Evolutionary conservation across 2,113 vertebrate genomes (phyloP).

Genomic region (Mirounga angustirostris): DNA sequence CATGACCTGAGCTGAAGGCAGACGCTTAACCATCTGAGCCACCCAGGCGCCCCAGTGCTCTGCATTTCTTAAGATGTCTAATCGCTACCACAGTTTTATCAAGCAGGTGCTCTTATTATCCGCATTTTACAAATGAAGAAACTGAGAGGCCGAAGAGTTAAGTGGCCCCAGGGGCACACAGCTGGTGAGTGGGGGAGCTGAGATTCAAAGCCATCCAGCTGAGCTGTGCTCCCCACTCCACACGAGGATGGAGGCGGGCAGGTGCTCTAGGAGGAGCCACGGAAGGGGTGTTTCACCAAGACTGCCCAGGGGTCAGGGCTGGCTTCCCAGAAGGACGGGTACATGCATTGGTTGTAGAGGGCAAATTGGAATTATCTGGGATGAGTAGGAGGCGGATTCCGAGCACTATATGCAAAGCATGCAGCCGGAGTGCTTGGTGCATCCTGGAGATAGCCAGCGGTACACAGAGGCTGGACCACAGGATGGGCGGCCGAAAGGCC

Average conservation of each 20-base stretch:
- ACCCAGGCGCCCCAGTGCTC: not conserved
- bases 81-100: not conserved
- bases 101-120: not conserved
- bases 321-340: not conserved
- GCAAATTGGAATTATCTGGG: too few relatives aligned
- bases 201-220: accelerated
- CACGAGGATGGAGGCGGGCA: accelerated
- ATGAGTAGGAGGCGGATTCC: not conserved
- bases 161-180: accelerated
- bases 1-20: too few relatives aligned
- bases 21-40: too few relatives aligned
- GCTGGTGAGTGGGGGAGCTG: not conserved
- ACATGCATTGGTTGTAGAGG: accelerated
- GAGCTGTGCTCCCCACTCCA: not conserved
- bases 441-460: accelerated
- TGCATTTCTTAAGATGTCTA: not conserved
- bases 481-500: accelerated
- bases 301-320: accelerated
- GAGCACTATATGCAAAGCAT: accelerated
- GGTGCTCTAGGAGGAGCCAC: not conserved
- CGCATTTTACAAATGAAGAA: not conserved
- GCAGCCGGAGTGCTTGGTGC: accelerated
- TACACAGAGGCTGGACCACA: accelerated
- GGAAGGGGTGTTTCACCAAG: not conserved
- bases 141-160: not conserved